Percentiles rank a stretch among this genome's conserved stretches.
Conservation (phyloP, 2,888 invertebrate species). For the Parnassius apollo region DNA sequence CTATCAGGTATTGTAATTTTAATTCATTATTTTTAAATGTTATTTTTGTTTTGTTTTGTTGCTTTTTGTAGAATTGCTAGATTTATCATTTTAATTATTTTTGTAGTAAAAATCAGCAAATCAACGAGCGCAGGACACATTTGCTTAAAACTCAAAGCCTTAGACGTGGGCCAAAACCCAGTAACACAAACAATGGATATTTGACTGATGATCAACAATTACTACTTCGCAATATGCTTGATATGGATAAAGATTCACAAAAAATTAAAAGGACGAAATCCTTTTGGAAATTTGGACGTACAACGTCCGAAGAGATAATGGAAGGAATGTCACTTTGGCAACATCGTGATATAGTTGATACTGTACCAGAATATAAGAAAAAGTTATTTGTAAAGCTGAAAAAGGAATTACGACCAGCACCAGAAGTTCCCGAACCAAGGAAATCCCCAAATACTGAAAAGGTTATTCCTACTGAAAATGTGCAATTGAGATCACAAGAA, state of each 20-base stretch:
- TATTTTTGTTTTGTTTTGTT: constrained; percentile 43
- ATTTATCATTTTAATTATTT: constrained; percentile 33
- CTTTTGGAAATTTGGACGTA: constrained; percentile 91
- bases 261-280: constrained; percentile 91
- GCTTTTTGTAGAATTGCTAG: constrained; percentile 45
- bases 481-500: constrained; percentile 59
- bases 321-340: constrained; percentile 94
- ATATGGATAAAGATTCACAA: constrained; percentile 82
- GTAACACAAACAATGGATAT: constrained; percentile 66
- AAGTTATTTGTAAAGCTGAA: constrained; percentile 71
- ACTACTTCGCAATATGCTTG: constrained; percentile 72
- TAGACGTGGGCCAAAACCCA: constrained; percentile 63
- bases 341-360: constrained; percentile 90
- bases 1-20: constrained; percentile 78
- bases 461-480: constrained; percentile 47
- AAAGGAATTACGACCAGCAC: constrained; percentile 68
- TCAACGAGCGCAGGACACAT: constrained; percentile 63
- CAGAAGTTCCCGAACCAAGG: constrained; percentile 61
- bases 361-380: constrained; percentile 79
- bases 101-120: constrained; percentile 71
- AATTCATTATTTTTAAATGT: constrained; percentile 25
- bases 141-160: constrained; percentile 75
- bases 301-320: constrained; percentile 86
- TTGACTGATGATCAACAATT: constrained; percentile 80
- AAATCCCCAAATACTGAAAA: constrained; percentile 57